Base-by-base conservation (phyloP, 2,113 vertebrate species). In the Stomatorhinus ivindoensis region DNA sequence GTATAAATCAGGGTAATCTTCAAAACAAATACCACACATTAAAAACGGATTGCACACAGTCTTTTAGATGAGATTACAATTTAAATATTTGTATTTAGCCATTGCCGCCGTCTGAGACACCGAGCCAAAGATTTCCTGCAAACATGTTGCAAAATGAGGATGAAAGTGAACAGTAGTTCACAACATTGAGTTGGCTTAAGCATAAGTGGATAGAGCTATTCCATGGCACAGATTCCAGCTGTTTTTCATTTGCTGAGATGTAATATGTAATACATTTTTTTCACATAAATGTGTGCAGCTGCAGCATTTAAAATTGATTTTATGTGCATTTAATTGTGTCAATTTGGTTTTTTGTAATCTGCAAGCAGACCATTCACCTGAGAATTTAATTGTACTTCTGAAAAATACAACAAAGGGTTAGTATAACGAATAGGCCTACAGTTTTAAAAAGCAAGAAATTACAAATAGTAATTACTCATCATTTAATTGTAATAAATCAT, bases 241-340 rank as follows among this genome's bases (percentile, higher is more conserved):
- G 73, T 80, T 42, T 80, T 80, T 80, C 17, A 39, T 80, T 42
- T 80, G 69, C 13, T 39, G 35, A 69, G 35, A 39, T 35, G 69
- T 76, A 35, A 39, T 39, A 69, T 76, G 35, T 39, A 76, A 39
- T 76, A 89, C 94, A 91, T 91, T 93, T 92, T 93, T 93, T 91
- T 91, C 11, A 91, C 90, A 88, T 87, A 91, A 88, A 90, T 19
- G 17, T 39, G 17, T 42, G 4, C 2, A 42, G 35, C 73, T 80
- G 73, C 15, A 42, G 31, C 5, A 42, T 80, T 15, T 39, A 42
- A 42, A 80, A 42, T 80, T 42, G 15, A 5, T 17, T 15, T 42
- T 15, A 76, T 17, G 35, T 27, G 15, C 6, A 80, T 80, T 80
- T 80, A 35, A 42, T 80, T 17, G 4, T 80, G 35, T 76, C 15